Evolutionary conservation across 2,888 invertebrate genomes (phyloP).

Genomic region (Lamellibrachia satsuma): DNA sequence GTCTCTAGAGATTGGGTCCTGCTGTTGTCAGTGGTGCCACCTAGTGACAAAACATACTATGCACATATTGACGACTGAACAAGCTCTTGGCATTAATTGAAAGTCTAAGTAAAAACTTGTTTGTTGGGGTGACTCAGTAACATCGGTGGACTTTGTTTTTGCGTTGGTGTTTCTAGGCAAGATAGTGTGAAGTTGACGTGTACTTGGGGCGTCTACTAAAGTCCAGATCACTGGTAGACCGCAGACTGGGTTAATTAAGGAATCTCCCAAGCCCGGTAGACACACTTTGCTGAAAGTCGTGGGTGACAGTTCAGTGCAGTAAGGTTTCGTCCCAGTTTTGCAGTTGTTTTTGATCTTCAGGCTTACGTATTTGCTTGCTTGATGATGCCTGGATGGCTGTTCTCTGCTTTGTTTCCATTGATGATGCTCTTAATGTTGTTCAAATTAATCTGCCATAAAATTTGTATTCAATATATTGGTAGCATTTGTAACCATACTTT

Average conservation of each 20-base stretch:
- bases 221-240: background rate
- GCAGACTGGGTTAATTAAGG: background rate
- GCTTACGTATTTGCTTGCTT: background rate
- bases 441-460: background rate
- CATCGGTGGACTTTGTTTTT: background rate
- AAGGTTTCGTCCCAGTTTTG: background rate
- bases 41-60: background rate
- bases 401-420: background rate
- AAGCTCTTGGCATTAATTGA: background rate
- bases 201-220: background rate
- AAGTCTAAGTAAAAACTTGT: background rate
- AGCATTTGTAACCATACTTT: background rate
- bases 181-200: conserved; percentile 8
- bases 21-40: background rate
- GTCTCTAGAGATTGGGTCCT: background rate
- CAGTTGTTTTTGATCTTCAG: background rate
- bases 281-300: background rate
- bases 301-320: background rate
- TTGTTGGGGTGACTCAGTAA: background rate
- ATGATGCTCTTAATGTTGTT: background rate
- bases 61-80: background rate
- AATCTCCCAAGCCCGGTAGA: background rate
- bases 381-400: background rate
- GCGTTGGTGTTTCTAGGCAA: background rate
- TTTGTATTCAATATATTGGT: background rate